phyloP scores from a whole-genome alignment of 2,113 vertebrate genomes.

The Aegypius monachus region DNA sequence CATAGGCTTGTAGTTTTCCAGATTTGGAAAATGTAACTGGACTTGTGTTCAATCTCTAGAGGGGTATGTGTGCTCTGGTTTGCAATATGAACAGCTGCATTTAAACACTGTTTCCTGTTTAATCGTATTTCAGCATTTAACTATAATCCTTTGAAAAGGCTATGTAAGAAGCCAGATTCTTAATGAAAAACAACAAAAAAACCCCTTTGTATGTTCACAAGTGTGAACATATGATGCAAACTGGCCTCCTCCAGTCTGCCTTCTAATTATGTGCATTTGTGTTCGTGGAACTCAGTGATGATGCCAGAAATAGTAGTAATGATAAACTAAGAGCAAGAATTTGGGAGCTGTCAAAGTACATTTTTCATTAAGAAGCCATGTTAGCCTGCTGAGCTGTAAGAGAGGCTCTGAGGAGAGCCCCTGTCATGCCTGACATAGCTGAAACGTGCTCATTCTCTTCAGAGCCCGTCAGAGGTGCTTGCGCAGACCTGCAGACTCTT shows the following conservation, averaged over 20 bases:
- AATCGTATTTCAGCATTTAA: background rate
- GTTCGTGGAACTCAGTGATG: background rate
- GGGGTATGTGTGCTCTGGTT: background rate
- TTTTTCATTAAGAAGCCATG: background rate
- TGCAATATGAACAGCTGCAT: background rate
- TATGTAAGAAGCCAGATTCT: background rate
- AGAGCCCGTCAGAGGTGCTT: background rate
- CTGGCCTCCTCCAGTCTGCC: background rate
- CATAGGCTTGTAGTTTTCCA: background rate
- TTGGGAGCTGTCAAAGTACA: background rate
- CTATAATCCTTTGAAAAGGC: background rate
- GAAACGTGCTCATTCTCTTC: background rate
- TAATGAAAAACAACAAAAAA: background rate
- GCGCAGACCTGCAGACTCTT: background rate
- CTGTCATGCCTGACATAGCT: background rate
- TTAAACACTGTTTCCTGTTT: background rate
- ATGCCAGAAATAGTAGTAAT: background rate
- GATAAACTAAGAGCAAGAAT: background rate
- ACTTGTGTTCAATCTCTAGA: background rate
- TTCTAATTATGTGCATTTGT: background rate
- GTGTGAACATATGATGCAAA: background rate
- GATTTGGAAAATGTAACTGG: background rate
- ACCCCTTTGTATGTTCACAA: rapidly evolving
- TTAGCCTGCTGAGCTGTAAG: background rate
- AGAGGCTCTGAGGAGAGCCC: background rate